Percentiles rank a stretch among this genome's conserved stretches.
phyloP scores from a whole-genome alignment of 2,888 invertebrate species.

The Atethmia centrago region DNA sequence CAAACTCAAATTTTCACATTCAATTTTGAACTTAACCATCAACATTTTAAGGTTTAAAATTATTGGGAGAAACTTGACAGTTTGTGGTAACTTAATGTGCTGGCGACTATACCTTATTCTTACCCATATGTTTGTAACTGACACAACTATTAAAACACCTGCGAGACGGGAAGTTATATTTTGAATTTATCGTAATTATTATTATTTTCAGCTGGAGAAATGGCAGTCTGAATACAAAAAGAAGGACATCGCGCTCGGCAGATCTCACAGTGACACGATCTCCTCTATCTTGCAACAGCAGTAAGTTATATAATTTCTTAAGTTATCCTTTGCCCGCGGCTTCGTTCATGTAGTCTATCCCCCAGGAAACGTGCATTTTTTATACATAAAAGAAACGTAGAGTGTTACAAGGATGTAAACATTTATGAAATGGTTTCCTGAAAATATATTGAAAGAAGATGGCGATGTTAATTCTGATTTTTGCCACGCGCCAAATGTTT shows the following conservation, averaged over 20 bases:
- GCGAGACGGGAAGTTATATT: not conserved
- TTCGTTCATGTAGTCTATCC: not conserved
- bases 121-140: not conserved
- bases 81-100: no score
- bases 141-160: not conserved
- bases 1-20: no score
- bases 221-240: conserved; percentile 89
- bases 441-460: no score
- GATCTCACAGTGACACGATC: conserved; percentile 93
- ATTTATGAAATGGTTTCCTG: no score
- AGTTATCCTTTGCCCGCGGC: not conserved
- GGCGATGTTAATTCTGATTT: no score
- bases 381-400: not conserved
- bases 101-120: no score
- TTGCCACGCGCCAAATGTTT: no score
- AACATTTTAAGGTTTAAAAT: no score
- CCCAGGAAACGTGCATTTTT: not conserved
- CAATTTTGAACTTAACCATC: no score
- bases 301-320: conserved; percentile 86
- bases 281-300: conserved; percentile 92
- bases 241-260: conserved; percentile 92
- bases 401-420: not conserved
- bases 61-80: no score
- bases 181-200: not conserved
- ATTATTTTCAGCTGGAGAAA: conserved; percentile 84